phyloP scores from a whole-genome alignment of 2,797 vertebrate species.

The Acanthis flammea region DNA sequence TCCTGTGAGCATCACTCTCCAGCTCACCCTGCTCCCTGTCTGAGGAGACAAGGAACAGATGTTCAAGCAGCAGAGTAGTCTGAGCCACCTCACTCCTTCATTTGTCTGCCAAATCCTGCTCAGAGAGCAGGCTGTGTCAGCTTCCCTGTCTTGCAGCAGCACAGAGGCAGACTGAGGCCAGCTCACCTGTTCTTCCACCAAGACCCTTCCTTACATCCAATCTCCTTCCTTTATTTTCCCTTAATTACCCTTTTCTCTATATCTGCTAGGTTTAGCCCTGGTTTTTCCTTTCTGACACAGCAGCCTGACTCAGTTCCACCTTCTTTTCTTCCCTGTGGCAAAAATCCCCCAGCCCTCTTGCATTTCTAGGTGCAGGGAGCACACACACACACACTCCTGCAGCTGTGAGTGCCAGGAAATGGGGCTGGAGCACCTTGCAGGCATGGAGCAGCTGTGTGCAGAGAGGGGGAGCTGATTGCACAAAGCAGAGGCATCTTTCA shows the following conservation, averaged over 20 bases:
- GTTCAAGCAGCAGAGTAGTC: background rate
- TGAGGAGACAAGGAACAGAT: conserved; percentile 11
- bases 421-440: background rate
- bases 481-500: background rate
- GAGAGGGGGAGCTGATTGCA: background rate
- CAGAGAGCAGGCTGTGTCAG: background rate
- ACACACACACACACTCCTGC: background rate
- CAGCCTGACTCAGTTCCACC: background rate
- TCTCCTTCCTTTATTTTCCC: background rate
- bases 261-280: background rate
- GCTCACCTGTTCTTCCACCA: background rate
- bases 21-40: background rate
- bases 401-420: background rate
- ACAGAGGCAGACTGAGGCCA: background rate
- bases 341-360: background rate
- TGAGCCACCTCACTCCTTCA: background rate
- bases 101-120: background rate
- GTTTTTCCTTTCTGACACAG: background rate
- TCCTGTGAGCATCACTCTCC: background rate
- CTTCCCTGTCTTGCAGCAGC: background rate
- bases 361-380: background rate
- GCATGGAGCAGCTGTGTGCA: too few species aligned
- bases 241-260: background rate
- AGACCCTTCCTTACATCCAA: background rate
- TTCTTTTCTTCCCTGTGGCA: background rate